Base-by-base conservation (phyloP, 1,140 invertebrate genomes). In the Wasmannia auropunctata region DNA sequence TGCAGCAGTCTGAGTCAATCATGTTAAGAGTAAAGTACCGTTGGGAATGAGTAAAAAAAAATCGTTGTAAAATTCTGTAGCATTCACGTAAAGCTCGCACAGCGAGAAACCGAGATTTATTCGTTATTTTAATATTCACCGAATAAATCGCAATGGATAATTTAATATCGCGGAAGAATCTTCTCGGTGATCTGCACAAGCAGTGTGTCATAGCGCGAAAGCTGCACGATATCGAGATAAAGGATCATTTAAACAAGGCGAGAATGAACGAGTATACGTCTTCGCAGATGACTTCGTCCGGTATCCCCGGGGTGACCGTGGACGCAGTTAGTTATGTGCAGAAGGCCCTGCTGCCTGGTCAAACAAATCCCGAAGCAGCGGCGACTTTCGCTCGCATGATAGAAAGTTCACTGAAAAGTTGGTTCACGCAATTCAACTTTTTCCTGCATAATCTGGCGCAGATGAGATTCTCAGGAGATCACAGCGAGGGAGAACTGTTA, bases 391-490 rank as follows among this genome's bases (percentile, higher is more conserved):
- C 98, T 1, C 95, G 98, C 43, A 97, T 99, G 96, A 99, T 99
- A 93, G 97, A 98, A 93, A 98, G 97, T 88, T 98, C 98, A 22
- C 94, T 98, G 8, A 98, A 98, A 94, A 97, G 95, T 91, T 97
- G 98, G 96, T 99, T 99, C 88, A 99, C 98, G 0, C 98, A 99
- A 86, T 98, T 99, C 88, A 99, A 99, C 95, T 99, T 99, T 95
- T 99, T 99, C 94, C 95, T 99, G 34, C 99, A 99, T 94, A 99
- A 99, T 94, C 95, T 99, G 88, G 99, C 98, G 3, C 99, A 99
- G 93, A 95, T 99, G 81, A 96, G 98, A 86, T 99, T 99, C 88
- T 97, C 97, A 49, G 97, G 97, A 3, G 98, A 98, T 77, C 97
- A 98, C 90, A 97, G 96, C 85, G 98, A 97, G 86, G 98, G 97